Evolutionary conservation across 2,113 vertebrate species (phyloP).

Genomic region (Xenopus tropicalis): DNA sequence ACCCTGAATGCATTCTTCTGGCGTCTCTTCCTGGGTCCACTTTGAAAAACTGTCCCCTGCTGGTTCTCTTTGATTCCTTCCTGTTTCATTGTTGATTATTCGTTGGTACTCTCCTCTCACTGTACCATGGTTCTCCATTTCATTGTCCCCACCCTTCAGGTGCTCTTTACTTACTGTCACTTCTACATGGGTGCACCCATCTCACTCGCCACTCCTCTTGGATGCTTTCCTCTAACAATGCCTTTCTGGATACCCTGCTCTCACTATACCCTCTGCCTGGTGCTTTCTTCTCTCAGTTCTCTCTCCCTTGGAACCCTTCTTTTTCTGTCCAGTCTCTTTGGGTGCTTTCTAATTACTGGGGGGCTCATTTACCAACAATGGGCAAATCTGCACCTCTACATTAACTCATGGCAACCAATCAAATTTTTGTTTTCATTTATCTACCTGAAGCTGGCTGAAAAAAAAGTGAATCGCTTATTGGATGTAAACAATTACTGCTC

Average conservation of each 20-base stretch:
- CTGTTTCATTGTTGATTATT: no score
- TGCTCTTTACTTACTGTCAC: neutral
- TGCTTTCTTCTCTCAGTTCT: neutral
- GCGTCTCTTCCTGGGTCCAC: neutral
- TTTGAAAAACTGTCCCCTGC: neutral
- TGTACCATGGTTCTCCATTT: no score
- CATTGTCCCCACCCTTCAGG: neutral
- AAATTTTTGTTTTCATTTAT: no score
- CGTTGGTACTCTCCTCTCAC: neutral
- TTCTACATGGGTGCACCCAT: neutral
- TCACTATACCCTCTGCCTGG: neutral
- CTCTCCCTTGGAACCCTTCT: neutral
- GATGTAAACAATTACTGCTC: no score
- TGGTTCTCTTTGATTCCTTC: neutral
- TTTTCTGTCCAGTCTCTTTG: no score
- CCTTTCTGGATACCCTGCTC: neutral
- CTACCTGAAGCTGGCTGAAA: no score
- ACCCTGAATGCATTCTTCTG: neutral
- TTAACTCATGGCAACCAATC: no score
- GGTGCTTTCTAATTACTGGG: neutral
- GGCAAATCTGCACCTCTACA: no score
- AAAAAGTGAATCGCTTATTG: no score
- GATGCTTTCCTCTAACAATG: no score
- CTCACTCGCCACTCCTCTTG: neutral
- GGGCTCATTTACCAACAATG: no score